Evolutionary conservation across 2,888 invertebrate species (phyloP).

Genomic region (Drosophila rellima): DNA sequence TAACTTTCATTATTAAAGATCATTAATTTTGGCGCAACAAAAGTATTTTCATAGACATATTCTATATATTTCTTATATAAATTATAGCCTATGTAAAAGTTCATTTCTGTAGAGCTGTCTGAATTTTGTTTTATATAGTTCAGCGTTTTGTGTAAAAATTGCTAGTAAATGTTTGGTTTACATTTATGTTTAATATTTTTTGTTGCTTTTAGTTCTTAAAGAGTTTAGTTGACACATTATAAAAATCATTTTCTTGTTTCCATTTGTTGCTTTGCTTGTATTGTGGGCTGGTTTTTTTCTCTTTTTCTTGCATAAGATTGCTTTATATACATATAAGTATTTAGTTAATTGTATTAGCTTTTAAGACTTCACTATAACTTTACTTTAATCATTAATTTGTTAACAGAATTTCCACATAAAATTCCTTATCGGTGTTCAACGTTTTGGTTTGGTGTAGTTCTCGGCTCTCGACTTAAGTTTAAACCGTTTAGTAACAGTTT

Average conservation of each 20-base stretch:
- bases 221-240: conserved; percentile 55
- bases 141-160: conserved; percentile 62
- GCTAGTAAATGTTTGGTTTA: conserved; percentile 64
- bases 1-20: not conserved
- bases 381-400: conserved; percentile 55
- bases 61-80: conserved; percentile 64
- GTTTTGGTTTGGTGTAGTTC: conserved; percentile 48
- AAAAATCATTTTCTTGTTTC: conserved; percentile 54
- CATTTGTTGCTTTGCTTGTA: conserved; percentile 62
- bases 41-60: conserved; percentile 49
- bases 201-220: conserved; percentile 7
- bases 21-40: not conserved
- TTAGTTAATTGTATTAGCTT: conserved; percentile 57
- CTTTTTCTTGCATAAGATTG: conserved; percentile 37
- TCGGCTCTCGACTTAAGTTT: conserved; percentile 34
- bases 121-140: conserved; percentile 46
- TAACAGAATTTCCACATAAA: conserved; percentile 51
- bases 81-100: conserved; percentile 61
- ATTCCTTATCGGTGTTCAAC: conserved; percentile 76
- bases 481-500: conserved; percentile 55
- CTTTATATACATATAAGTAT: conserved; percentile 30
- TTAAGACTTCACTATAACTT: conserved; percentile 44
- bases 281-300: conserved; percentile 61
- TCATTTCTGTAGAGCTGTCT: conserved; percentile 46
- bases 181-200: conserved; percentile 1